phyloP scores from a whole-genome alignment of 2,888 invertebrate species.

The Furcula furcula region DNA sequence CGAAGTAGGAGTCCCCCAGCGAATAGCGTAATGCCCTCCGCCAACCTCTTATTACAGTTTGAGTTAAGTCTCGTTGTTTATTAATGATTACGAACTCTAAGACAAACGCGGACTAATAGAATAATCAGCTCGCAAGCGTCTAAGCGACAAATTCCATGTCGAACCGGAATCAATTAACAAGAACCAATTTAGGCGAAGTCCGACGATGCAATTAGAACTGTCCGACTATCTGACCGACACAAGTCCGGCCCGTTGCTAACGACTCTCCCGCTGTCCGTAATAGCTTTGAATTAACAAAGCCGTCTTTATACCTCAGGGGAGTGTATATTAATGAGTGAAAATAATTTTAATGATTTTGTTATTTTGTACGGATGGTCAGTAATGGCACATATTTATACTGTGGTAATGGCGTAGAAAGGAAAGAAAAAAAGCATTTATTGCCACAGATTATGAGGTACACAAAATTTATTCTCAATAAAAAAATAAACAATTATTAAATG shows the following conservation, averaged over 20 bases:
- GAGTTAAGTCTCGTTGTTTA: conserved; percentile 7
- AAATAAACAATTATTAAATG: no score
- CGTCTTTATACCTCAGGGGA: no score
- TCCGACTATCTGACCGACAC: conserved; percentile 26
- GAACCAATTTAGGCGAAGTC: conserved; percentile 63
- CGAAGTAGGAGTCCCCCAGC: no score
- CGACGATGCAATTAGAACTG: conserved; percentile 62
- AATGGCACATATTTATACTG: no score
- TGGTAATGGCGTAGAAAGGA: no score
- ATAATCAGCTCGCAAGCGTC: conserved; percentile 35
- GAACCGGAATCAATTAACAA: conserved; percentile 69
- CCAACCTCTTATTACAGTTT: conserved; percentile 11
- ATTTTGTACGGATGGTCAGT: no score
- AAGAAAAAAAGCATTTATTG: no score
- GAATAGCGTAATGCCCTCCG: no score
- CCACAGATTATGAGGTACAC: no score
- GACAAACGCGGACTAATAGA: conserved; percentile 32
- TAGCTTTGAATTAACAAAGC: conserved; percentile 23
- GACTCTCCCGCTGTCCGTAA: conserved; percentile 18
- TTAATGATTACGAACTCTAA: not conserved
- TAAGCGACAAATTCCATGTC: conserved; percentile 43
- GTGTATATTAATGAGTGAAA: no score
- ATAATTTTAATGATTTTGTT: no score
- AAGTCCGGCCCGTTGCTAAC: conserved; percentile 29
- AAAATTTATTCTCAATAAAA: no score